These are phyloP conservation scores for Podilymbus podiceps DNA, from an alignment of 2,113 vertebrate genomes.

Conservation along the genomic window DNA sequence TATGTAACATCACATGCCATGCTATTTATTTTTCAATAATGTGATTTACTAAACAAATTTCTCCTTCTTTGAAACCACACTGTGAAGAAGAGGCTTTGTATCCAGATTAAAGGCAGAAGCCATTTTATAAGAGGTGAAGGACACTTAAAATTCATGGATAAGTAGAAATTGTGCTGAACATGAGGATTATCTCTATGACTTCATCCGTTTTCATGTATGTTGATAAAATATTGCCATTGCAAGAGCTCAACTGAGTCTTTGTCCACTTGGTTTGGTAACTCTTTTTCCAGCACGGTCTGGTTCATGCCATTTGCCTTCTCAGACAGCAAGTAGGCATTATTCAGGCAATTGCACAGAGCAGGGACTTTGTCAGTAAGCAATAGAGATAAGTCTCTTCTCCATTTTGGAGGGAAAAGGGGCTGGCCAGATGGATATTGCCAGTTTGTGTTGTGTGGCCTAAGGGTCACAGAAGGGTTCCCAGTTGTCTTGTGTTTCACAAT, in stretches of 20 bases:
- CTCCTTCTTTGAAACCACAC: background rate
- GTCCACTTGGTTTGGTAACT: background rate
- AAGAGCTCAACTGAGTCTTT: background rate
- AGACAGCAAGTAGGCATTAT: background rate
- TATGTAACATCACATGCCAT: slow-evolving; percentile 37
- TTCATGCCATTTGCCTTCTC: background rate
- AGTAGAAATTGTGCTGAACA: background rate
- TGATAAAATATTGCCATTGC: background rate
- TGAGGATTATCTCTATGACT: background rate
- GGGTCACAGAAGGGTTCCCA: slow-evolving; percentile 9
- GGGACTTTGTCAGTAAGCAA: background rate
- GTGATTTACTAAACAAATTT: slow-evolving; percentile 59
- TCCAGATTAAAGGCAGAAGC: background rate
- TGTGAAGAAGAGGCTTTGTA: background rate
- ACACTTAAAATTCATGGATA: background rate
- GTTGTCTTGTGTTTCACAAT: background rate
- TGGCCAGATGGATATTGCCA: background rate
- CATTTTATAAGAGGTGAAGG: background rate
- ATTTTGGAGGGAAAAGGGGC: background rate
- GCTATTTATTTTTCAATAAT: slow-evolving; percentile 49
- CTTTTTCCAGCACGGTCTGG: background rate
- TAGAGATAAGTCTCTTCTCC: background rate
- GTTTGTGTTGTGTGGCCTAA: background rate
- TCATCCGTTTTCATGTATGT: background rate
- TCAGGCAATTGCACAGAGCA: background rate